phyloP scores from a whole-genome alignment of 2,797 vertebrate species.

The Myotis vivesi region DNA sequence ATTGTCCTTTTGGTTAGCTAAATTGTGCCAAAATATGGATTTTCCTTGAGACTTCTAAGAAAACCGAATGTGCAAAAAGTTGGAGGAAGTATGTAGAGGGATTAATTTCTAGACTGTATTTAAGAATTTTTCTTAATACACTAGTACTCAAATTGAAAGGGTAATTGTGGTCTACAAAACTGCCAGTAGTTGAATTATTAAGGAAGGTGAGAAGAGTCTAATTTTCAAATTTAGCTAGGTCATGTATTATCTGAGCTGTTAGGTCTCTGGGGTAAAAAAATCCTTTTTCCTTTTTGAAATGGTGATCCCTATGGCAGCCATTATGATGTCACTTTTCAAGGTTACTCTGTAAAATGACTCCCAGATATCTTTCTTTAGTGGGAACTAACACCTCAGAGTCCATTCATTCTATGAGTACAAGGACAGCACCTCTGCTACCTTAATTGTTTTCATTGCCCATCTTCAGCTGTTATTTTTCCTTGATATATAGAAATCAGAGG shows the following conservation, averaged over 20 bases:
- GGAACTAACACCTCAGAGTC: background rate
- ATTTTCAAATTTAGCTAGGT: slow-evolving; percentile 46
- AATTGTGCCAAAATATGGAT: background rate
- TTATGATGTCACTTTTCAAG: background rate
- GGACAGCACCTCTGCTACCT: background rate
- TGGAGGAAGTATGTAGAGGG: background rate
- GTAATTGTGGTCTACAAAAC: slow-evolving; percentile 1
- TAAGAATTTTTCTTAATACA: slow-evolving; percentile 12
- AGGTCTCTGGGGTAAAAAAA: background rate
- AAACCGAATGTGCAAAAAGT: background rate
- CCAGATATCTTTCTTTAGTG: background rate
- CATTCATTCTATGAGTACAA: background rate
- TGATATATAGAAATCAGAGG: background rate
- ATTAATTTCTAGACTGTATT: background rate
- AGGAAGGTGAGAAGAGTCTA: slow-evolving; percentile 22
- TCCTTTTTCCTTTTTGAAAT: slow-evolving; percentile 15
- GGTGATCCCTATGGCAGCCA: background rate
- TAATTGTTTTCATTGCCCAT: background rate
- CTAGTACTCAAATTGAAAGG: slow-evolving; percentile 33
- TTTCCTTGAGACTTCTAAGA: slow-evolving; percentile 40
- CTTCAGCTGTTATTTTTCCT: background rate
- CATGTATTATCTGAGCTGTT: slow-evolving; percentile 26
- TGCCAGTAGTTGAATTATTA: background rate
- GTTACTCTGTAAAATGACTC: slow-evolving; percentile 27
- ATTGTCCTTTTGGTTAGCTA: background rate